These are phyloP conservation scores for Forbesichthys agassizii DNA, from an alignment of 2,113 vertebrate species.

Conservation along the genomic window DNA sequence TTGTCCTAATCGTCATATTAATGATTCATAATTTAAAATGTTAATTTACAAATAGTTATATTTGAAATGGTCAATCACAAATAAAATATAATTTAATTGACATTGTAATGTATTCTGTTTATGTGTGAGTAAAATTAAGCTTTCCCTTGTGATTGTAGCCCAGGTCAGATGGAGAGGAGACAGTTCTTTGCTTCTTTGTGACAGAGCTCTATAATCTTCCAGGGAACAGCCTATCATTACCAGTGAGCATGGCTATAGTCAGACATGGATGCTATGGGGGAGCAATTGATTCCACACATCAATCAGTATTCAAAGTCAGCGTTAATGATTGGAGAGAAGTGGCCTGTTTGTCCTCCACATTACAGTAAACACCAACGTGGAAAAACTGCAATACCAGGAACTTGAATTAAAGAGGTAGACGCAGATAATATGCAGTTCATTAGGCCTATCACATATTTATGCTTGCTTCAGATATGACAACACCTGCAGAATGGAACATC, in stretches of 20 bases:
- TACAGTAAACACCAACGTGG: conserved; percentile 65
- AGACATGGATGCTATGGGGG: conserved; percentile 79
- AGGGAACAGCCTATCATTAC: conserved; percentile 79
- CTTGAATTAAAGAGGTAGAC: conserved; percentile 52
- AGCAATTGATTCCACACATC: conserved; percentile 82
- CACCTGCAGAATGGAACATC: conserved; percentile 12
- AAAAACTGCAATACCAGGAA: conserved; percentile 45
- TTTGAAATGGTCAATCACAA: conserved; percentile 52
- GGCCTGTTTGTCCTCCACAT: conserved; percentile 71
- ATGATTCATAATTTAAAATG: conserved; percentile 61
- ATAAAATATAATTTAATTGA: conserved; percentile 57
- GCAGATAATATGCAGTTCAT: conserved; percentile 56
- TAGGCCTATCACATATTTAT: conserved; percentile 25
- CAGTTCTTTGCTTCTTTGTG: conserved; percentile 74
- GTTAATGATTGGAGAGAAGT: conserved; percentile 74
- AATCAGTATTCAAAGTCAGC: conserved; percentile 74
- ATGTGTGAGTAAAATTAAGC: conserved; percentile 58
- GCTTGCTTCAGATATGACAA: conserved; percentile 23
- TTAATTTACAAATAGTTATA: conserved; percentile 2
- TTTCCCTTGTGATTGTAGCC: conserved; percentile 64
- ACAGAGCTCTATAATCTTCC: conserved; percentile 76
- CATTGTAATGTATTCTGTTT: conserved; percentile 63
- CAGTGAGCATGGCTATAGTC: conserved; percentile 74
- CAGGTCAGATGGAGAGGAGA: conserved; percentile 65
- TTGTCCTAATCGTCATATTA: conserved; percentile 34